Conservation (phyloP, 2,113 vertebrate species). For the Diglossa brunneiventris region DNA sequence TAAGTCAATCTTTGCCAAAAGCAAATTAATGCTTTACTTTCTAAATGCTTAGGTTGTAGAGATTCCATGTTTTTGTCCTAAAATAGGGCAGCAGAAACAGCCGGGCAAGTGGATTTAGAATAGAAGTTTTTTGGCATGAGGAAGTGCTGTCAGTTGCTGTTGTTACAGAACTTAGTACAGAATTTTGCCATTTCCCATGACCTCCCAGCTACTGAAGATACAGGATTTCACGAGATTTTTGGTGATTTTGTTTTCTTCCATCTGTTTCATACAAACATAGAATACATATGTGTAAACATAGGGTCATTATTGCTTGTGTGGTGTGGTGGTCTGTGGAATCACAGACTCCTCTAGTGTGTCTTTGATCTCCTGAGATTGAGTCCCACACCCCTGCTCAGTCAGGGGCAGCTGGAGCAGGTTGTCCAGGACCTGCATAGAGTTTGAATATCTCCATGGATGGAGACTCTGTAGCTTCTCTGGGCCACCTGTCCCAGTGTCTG, state of each 20-base stretch:
- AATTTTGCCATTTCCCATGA: rapidly evolving
- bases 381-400: background rate
- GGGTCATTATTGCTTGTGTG: background rate
- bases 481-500: background rate
- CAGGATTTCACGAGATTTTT: background rate
- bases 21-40: background rate
- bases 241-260: background rate
- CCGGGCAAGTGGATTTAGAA: background rate
- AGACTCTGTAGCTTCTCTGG: background rate
- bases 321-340: background rate
- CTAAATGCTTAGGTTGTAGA: background rate
- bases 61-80: background rate
- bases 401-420: background rate
- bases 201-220: background rate
- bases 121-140: background rate
- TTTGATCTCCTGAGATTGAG: background rate
- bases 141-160: background rate
- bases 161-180: rapidly evolving
- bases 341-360: background rate
- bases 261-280: background rate
- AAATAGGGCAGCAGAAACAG: background rate
- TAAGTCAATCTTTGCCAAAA: background rate
- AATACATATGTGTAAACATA: background rate
- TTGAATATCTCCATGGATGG: background rate
- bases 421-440: background rate